Evolutionary conservation across 2,797 vertebrate species (phyloP).

Genomic region (Adelosebastes latens): DNA sequence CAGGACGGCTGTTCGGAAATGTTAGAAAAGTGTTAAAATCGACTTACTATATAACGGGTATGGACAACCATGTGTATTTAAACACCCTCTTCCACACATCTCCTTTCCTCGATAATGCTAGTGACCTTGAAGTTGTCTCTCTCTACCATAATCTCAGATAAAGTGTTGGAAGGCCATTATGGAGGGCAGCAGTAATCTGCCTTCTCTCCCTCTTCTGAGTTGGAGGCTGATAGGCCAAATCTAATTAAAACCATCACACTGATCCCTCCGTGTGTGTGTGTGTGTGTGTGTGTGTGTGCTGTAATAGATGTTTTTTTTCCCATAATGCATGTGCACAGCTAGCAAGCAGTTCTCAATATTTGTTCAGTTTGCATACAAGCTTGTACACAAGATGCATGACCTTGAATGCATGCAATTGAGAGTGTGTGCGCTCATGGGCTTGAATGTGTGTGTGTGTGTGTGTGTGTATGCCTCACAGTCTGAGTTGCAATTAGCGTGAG

Average conservation of each 20-base stretch:
- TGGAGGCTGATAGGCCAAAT: conserved; percentile 57
- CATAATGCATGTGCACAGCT: background rate
- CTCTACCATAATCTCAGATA: conserved; percentile 51
- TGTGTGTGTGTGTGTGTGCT: background rate
- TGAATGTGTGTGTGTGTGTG: background rate
- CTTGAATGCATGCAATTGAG: background rate
- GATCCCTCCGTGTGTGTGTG: conserved; percentile 21
- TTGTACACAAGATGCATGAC: conserved; percentile 7
- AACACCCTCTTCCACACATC: background rate
- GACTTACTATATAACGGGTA: background rate
- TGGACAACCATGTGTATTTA: background rate
- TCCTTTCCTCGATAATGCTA: background rate
- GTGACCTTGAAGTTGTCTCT: conserved; percentile 50
- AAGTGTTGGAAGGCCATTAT: conserved; percentile 58
- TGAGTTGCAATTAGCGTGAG: conserved; percentile 58
- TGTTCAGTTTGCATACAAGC: conserved; percentile 6
- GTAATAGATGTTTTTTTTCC: background rate
- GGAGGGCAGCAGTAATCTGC: conserved; percentile 62
- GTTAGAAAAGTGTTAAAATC: background rate
- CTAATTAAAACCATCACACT: conserved; percentile 72
- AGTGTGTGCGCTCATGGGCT: background rate
- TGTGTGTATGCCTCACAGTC: conserved; percentile 2
- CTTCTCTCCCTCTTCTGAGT: conserved; percentile 40
- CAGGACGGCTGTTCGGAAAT: background rate
- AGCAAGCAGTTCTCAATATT: background rate